These are phyloP conservation scores for Microplitis mediator DNA, from an alignment of 1,140 invertebrate genomes.

Conservation along the genomic window DNA sequence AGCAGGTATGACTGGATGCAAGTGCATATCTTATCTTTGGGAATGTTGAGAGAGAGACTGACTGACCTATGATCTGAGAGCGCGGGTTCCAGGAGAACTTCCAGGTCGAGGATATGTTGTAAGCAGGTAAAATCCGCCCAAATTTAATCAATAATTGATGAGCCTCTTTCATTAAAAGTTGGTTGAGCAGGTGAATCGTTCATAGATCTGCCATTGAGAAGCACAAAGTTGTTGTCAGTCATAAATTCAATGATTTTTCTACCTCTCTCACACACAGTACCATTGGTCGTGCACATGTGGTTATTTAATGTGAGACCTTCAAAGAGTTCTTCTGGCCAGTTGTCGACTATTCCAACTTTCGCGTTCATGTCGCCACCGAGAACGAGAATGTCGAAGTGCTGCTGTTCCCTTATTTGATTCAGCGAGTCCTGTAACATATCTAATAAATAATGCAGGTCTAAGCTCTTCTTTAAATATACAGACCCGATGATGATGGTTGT, in stretches of 20 bases:
- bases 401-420: background rate
- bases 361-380: background rate
- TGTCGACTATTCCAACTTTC: background rate
- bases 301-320: background rate
- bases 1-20: background rate
- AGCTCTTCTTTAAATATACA: slow-evolving; percentile 6
- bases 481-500: background rate
- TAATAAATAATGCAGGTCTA: background rate
- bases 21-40: background rate
- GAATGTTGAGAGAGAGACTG: background rate
- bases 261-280: background rate
- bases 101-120: background rate
- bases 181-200: slow-evolving; percentile 9
- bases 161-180: slow-evolving; percentile 7
- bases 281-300: background rate
- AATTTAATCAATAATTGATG: slow-evolving; percentile 8
- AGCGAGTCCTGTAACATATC: background rate
- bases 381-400: background rate
- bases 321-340: background rate
- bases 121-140: background rate
- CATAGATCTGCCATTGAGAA: slow-evolving; percentile 8
- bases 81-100: background rate
- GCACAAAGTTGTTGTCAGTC: slow-evolving; percentile 1
- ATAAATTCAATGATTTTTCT: slow-evolving; percentile 4
- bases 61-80: slow-evolving; percentile 17